phyloP scores from a whole-genome alignment of 2,888 invertebrate species.

The Apomyelois bistriatella region DNA sequence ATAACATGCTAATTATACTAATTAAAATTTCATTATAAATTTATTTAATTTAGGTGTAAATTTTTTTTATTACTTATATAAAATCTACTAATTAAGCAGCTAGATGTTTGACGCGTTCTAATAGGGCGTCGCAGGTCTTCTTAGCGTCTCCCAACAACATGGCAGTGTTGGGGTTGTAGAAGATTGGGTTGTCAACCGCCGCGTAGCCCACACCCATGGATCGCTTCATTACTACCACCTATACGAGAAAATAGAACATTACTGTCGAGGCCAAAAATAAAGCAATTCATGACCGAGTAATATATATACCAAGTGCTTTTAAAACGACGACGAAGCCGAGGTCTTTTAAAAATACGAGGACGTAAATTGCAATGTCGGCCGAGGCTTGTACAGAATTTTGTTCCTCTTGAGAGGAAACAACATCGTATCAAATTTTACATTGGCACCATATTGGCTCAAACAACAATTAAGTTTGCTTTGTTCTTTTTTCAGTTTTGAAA shows the following conservation, averaged over 20 bases:
- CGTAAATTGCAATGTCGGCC: no score
- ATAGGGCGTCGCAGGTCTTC: constrained; percentile 91
- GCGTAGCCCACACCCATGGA: constrained; percentile 94
- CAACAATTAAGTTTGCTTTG: no score
- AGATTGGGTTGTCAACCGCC: constrained; percentile 95
- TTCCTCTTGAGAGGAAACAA: no score
- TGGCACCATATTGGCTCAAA: no score
- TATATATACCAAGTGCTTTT: no score
- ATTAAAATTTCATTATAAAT: background rate
- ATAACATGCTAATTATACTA: background rate
- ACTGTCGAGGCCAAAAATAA: no score
- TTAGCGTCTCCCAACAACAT: constrained; percentile 95
- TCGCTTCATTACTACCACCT: constrained; percentile 95
- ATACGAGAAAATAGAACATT: constrained; percentile 18
- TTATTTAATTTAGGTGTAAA: background rate
- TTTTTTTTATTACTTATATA: background rate
- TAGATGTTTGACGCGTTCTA: constrained; percentile 81
- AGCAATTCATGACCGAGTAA: background rate
- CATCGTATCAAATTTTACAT: no score
- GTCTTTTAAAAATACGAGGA: no score
- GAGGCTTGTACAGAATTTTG: no score
- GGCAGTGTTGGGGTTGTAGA: constrained; percentile 92
- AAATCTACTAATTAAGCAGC: constrained; percentile 29
- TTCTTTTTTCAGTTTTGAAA: no score
- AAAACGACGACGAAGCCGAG: no score